Evolutionary conservation across 2,113 vertebrate species (phyloP).

Genomic region (Ranitomeya variabilis): DNA sequence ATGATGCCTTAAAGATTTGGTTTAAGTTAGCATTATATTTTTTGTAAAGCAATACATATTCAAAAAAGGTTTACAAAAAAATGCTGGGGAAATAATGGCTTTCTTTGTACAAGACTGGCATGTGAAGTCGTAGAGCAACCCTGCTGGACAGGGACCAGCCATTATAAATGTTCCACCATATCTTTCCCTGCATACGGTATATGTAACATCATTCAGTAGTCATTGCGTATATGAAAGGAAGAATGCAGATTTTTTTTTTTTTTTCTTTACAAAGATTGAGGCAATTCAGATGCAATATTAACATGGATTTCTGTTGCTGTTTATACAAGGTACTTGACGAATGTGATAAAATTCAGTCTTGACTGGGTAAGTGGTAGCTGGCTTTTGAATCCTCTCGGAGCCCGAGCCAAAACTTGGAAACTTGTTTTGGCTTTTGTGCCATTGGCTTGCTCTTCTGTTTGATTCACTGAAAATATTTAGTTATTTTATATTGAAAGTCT

Average conservation of each 20-base stretch:
- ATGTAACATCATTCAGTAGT: background rate
- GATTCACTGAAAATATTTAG: background rate
- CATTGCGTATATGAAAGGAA: background rate
- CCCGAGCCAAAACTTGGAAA: background rate
- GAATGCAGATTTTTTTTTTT: background rate
- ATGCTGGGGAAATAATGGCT: constrained; percentile 22
- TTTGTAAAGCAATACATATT: constrained; percentile 50
- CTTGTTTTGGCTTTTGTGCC: background rate
- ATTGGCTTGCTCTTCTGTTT: background rate
- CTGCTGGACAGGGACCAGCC: constrained; percentile 50
- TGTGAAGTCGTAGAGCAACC: constrained; percentile 30
- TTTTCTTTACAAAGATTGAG: background rate
- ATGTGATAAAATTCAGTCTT: background rate
- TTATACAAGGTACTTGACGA: constrained; percentile 8
- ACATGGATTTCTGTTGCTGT: background rate
- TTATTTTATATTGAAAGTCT: constrained; percentile 3
- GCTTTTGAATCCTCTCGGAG: background rate
- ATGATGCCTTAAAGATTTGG: constrained; percentile 48
- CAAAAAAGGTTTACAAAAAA: constrained; percentile 37
- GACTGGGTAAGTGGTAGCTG: background rate
- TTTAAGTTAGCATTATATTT: constrained; percentile 34
- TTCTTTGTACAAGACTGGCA: constrained; percentile 18
- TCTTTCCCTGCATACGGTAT: background rate
- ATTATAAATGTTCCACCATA: background rate
- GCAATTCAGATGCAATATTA: background rate